Percentiles rank a stretch among this genome's conserved stretches.
These are phyloP conservation scores for Chrysemys picta DNA, from an alignment of 2,113 vertebrate genomes.

Conservation along the genomic window DNA sequence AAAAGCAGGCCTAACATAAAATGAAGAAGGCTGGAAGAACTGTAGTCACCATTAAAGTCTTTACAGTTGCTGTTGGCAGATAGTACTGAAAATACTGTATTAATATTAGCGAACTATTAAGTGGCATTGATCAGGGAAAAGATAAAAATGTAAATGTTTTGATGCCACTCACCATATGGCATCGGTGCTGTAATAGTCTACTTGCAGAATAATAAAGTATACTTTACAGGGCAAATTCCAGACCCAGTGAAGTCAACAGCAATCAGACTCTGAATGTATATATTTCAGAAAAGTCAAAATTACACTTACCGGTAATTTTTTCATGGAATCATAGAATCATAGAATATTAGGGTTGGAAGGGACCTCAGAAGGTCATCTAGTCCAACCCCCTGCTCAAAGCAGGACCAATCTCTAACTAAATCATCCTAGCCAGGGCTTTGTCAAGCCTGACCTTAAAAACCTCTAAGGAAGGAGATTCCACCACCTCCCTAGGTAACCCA, in stretches of 20 bases:
- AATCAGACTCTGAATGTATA: background rate
- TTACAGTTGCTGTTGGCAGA: background rate
- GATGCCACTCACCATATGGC: background rate
- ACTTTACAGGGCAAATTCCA: background rate
- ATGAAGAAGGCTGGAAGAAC: too few species aligned
- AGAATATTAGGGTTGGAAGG: too few species aligned
- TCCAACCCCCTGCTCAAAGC: too few species aligned
- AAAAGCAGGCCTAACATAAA: background rate
- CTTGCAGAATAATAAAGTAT: background rate
- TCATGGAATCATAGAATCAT: too few species aligned
- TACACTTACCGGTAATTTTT: background rate
- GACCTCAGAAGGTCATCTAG: too few species aligned
- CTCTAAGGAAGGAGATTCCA: too few species aligned
- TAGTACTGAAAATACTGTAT: too few species aligned
- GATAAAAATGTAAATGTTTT: background rate
- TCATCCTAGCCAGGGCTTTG: too few species aligned
- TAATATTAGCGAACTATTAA: background rate
- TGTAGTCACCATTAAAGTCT: background rate
- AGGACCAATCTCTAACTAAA: too few species aligned
- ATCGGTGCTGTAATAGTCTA: background rate
- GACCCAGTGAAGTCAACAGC: background rate
- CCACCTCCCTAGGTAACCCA: too few species aligned
- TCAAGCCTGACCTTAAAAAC: too few species aligned
- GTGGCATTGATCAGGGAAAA: background rate
- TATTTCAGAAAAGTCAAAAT: background rate